phyloP scores from a whole-genome alignment of 2,888 invertebrate genomes.

The Cybosia mesomella region DNA sequence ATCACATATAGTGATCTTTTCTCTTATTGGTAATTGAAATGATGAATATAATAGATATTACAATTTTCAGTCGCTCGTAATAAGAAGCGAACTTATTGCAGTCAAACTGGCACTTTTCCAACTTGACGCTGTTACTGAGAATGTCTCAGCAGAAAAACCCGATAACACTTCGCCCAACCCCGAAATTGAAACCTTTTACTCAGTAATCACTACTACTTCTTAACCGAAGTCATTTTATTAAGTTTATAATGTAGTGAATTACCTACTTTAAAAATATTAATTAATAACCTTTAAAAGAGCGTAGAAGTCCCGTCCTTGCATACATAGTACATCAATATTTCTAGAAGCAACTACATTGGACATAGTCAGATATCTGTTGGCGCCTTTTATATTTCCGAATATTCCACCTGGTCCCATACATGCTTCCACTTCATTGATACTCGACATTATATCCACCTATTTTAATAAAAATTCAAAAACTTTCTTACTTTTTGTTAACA shows the following conservation, averaged over 20 bases:
- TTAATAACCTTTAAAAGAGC: constrained; percentile 74
- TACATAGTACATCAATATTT: constrained; percentile 81
- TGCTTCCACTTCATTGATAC: constrained; percentile 78
- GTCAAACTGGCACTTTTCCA: too few species aligned
- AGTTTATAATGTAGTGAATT: not conserved
- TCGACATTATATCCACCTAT: constrained; percentile 78
- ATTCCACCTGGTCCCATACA: constrained; percentile 85
- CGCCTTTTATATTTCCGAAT: constrained; percentile 82
- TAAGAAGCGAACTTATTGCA: too few species aligned
- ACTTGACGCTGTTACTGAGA: too few species aligned
- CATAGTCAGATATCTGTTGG: constrained; percentile 71
- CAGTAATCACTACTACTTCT: too few species aligned
- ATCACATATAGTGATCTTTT: too few species aligned
- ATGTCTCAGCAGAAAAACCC: too few species aligned
- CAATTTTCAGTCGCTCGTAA: too few species aligned
- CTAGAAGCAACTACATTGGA: constrained; percentile 81
- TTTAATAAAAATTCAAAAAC: not conserved
- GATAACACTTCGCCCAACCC: too few species aligned
- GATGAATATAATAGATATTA: too few species aligned
- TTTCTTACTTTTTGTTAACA: not conserved
- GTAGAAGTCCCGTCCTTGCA: constrained; percentile 81
- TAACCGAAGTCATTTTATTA: too few species aligned
- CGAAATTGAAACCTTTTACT: too few species aligned
- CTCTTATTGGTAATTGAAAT: too few species aligned
- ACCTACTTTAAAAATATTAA: not conserved